Base-by-base conservation (phyloP, 2,797 vertebrate species). In the Anas georgica region DNA sequence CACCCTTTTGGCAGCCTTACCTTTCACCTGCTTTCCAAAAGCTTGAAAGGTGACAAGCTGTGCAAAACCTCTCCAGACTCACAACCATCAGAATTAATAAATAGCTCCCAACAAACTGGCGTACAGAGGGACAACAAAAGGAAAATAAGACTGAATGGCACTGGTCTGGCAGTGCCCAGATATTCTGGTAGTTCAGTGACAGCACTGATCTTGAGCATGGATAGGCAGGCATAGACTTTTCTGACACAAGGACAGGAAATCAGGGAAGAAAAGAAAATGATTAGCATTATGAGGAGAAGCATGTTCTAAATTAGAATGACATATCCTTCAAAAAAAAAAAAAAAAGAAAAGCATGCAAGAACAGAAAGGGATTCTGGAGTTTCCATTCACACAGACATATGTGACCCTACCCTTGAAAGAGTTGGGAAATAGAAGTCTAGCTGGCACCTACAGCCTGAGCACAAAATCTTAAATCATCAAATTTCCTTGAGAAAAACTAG, bases 1-100 rank as follows among this genome's bases (percentile, higher is more conserved):
- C 5, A 85, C 9, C 20, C 59, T 58, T 87, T 26, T 79, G 25
- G 82, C 56, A 93, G 70, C 33, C 85, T 94, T 60, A 91, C 62
- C 60, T 94, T 81, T 78, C 43, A 91, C 78, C 78, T 74, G 46
- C 23, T 67, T 90, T 86, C 72, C 66, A 63, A 94, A 84, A 91
- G 46, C 67, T 86, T 67, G 62, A n/a, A 89, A 69, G 20, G 16
- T 22, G 48, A 59, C 82, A 52, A 70, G 33, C 28, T 88, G 11
- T n/a, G 56, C 52, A 87, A 85, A 91, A 41, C 18, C 60, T 72
- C 62, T 77, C 8, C 3, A 72, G 72, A 64, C 31, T 55, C 7
- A 0, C 23, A 83, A 43, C 12, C 50, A 56, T 10, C 31, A 83
- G 58, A 68, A 80, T 59, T 62, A 87, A 64, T 56, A 87, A 77